Percentiles rank a stretch among this genome's conserved stretches.
These are phyloP conservation scores for Theodoxus fluviatilis DNA, from an alignment of 2,888 invertebrate species.

Conservation along the genomic window DNA sequence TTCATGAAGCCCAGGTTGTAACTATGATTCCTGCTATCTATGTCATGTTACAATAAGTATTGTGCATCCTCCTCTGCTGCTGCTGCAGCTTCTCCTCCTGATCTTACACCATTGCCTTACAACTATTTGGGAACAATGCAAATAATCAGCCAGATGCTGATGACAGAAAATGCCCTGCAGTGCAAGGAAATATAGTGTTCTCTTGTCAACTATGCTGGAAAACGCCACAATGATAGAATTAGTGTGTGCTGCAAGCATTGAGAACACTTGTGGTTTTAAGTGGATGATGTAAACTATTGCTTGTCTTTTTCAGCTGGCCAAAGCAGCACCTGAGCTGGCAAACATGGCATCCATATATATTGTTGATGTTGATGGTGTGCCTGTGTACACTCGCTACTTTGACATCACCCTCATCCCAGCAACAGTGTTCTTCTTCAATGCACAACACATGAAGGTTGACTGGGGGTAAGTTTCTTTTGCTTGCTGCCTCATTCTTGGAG, in stretches of 20 bases:
- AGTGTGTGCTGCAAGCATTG: not conserved
- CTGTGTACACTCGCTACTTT: conserved; percentile 62
- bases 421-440: conserved; percentile 66
- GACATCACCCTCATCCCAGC: conserved; percentile 65
- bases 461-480: conserved; percentile 57
- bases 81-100: not conserved
- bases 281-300: too few species aligned
- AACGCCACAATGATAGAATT: too few species aligned
- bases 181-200: too few species aligned
- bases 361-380: conserved; percentile 60
- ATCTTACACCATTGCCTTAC: not conserved
- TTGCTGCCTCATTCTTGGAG: too few species aligned
- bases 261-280: not conserved
- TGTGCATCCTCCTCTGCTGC: not conserved
- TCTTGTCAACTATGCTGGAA: too few species aligned
- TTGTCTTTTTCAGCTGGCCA: conserved; percentile 56
- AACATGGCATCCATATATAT: conserved; percentile 64
- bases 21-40: too few species aligned
- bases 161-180: too few species aligned
- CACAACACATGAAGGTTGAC: conserved; percentile 66
- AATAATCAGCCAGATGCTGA: too few species aligned
- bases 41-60: too few species aligned
- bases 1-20: too few species aligned
- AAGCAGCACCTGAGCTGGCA: conserved; percentile 49
- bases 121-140: too few species aligned